These are phyloP conservation scores for Ganaspis sp. DNA, from an alignment of 1,140 invertebrate species.

Conservation along the genomic window DNA sequence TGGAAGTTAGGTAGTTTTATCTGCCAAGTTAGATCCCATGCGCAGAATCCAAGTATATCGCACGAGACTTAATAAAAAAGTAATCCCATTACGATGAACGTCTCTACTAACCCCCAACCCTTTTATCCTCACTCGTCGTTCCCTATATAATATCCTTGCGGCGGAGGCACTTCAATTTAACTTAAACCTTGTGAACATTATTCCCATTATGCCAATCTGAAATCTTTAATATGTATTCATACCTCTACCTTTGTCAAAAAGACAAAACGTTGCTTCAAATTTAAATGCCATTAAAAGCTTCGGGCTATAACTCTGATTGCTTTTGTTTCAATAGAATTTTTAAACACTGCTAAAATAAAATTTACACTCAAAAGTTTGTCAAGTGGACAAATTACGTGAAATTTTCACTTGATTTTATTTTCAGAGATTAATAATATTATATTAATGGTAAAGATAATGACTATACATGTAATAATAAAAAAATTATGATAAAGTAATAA, in stretches of 20 bases:
- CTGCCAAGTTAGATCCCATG: constrained; percentile 19
- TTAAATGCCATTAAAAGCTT: neutral
- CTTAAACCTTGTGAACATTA: constrained; percentile 57
- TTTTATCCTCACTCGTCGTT: constrained; percentile 33
- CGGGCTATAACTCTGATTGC: neutral
- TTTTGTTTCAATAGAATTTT: neutral
- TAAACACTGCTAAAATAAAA: neutral
- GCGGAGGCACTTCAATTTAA: constrained; percentile 55
- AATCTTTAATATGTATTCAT: constrained; percentile 13
- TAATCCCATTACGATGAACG: constrained; percentile 59
- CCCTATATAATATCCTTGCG: constrained; percentile 45
- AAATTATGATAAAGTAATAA: no score
- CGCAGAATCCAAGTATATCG: constrained; percentile 24
- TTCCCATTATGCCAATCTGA: constrained; percentile 6
- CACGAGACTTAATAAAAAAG: constrained; percentile 48
- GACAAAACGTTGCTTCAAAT: constrained; percentile 12
- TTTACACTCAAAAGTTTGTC: no score
- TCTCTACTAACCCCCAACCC: constrained; percentile 33
- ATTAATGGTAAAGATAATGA: no score
- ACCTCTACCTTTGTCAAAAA: constrained; percentile 18
- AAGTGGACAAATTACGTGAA: no score
- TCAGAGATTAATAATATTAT: no score
- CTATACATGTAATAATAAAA: no score
- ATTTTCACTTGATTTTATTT: no score
- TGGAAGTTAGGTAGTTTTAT: constrained; percentile 24